Evolutionary conservation across 2,888 invertebrate genomes (phyloP), one percentile per base, ranked within the genome.

Genomic region (Lasioglossum zephyrum): DNA sequence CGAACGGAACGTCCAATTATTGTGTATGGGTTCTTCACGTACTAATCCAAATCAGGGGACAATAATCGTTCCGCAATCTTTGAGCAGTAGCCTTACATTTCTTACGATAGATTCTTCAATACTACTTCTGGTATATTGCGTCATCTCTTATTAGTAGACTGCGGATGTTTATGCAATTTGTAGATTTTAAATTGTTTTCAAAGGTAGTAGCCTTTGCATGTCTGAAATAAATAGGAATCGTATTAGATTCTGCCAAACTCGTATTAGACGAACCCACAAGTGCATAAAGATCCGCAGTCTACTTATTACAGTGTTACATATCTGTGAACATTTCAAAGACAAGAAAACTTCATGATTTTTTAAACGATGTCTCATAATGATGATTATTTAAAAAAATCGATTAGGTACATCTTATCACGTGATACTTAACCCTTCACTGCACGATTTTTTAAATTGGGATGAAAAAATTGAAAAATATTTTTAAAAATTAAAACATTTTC

Each of bases 1-100:
- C 53, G 26, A 26, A 73, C 49, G 39, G 77, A 82, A 82, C 41
- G 39, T n/a, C 41, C 22, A 18, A 63, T 69, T 36, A 9, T 36
- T 36, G 41, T 70, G 70, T 70, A 70, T 13, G 41, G 41, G 11
- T 4, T 70, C n/a, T n/a, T 70, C 39, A 5, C 4, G 39, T 11
- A 39, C 9, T 39, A 39, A 70, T 39, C 11, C n/a, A 9, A 41
- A n/a, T 70, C n/a, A 41, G n/a, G 13, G 11, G 22, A 11, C 39
- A 2, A 41, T 70, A 70, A 70, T 69, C 9, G 69, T n/a, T n/a
- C 22, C 41, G 9, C 44, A 76, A 9, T 2, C 63, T 31, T 22
- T 22, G n/a, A 57, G 4, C n/a, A n/a, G 57, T 57, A 57, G 57
- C 9, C 22, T 57, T 8, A 57, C 22, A n/a, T 57, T 57, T 57